Base-by-base conservation (phyloP, 2,888 invertebrate genomes). In the Adela reaumurella region DNA sequence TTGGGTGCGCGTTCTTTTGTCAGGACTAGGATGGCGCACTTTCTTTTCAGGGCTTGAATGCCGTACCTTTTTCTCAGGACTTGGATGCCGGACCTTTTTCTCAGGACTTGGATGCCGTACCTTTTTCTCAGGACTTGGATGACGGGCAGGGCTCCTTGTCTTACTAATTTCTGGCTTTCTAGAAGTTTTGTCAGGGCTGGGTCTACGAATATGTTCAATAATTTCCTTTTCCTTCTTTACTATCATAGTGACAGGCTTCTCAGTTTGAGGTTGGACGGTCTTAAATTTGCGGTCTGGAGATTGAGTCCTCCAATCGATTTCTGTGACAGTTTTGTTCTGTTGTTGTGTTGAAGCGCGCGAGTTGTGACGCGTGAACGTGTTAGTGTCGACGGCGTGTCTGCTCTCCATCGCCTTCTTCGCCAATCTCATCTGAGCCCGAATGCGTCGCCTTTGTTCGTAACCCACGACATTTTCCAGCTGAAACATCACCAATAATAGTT, bases 361-460 rank as follows among this genome's bases (percentile, higher is more conserved):
- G n/a, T n/a, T 19, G 59, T 60, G 60, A 59, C 68, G 45, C 6
- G 58, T 60, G 49, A 62, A 53, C 47, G 58, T 61, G 17, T 59
- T 60, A 52, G 60, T 58, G 46, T 62, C 59, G 19, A 57, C 50
- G 18, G 51, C 46, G 17, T 66, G 61, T 28, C 60, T 59, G 17
- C 63, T 66, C 54, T 82, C 82, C 20, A 78, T 74, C 54, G 82
- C 74, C 57, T 87, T 86, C 62, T 85, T 88, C 8, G 89, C 86
- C 17, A 88, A 65, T 53, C 91, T 81, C 52, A 92, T 89, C 67
- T 91, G 90, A 2, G 88, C 82, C 53, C 92, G 81, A 49, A 92
- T 88, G 55, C 88, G 83, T 53, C 90, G 83, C 56, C 92, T 77
- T 59, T 90, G 82, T 62, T 92, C 91, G 64, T 92, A 92, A 53